These are phyloP conservation scores for Aporophyla nigra DNA, from an alignment of 2,888 invertebrate genomes.

Conservation along the genomic window DNA sequence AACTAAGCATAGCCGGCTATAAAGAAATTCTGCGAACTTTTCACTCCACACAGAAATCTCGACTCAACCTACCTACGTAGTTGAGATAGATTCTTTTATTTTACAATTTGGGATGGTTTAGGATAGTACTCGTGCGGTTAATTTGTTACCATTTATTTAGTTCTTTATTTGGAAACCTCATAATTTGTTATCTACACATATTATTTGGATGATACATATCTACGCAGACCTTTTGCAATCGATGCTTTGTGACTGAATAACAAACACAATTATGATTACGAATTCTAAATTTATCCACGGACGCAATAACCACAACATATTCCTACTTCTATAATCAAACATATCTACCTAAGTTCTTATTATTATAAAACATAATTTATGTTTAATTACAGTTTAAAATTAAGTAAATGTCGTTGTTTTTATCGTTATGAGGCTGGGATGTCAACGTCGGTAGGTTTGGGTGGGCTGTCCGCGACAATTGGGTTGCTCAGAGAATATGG, in stretches of 20 bases:
- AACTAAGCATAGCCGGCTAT: conserved; percentile 63
- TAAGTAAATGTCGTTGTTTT: neutral
- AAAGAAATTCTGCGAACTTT: conserved; percentile 65
- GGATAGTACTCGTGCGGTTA: neutral
- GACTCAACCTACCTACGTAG: conserved; percentile 5
- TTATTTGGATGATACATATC: neutral
- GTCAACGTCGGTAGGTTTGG: conserved; percentile 46
- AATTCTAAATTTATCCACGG: conserved; percentile 21
- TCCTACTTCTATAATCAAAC: neutral
- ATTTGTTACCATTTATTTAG: neutral
- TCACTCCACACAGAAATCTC: conserved; percentile 52
- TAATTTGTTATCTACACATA: neutral
- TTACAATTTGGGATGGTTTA: conserved; percentile 4
- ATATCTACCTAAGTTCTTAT: neutral
- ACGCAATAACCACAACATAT: conserved; percentile 19
- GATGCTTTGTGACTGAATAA: conserved; percentile 12
- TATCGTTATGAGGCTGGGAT: conserved; percentile 46
- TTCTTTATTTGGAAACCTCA: neutral
- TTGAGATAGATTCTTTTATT: conserved; percentile 20
- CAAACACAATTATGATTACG: conserved; percentile 21
- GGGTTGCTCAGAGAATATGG: conserved; percentile 78
- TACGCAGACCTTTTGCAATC: conserved; percentile 27
- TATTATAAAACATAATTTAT: neutral
- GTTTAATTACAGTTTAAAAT: neutral
- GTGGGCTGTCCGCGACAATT: conserved; percentile 29